phyloP scores from a whole-genome alignment of 2,113 vertebrate genomes.

The Todiramphus chloris region DNA sequence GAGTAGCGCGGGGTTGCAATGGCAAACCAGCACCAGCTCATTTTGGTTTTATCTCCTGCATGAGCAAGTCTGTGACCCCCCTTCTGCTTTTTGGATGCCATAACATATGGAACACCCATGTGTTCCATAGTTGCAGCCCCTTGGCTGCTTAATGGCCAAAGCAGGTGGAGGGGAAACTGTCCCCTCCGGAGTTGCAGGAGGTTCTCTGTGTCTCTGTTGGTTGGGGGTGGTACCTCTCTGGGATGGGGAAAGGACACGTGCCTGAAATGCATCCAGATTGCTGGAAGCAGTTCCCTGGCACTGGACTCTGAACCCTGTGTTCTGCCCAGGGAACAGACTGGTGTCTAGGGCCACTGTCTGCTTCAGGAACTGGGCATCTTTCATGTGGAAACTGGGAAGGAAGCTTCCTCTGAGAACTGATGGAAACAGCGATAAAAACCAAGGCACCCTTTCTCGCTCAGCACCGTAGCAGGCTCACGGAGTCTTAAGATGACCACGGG shows the following conservation, averaged over 20 bases:
- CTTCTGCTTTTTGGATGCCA: accelerated
- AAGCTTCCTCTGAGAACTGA: accelerated
- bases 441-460: background rate
- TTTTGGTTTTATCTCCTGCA: background rate
- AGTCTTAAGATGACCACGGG: accelerated
- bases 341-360: accelerated
- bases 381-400: accelerated
- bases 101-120: too few species aligned
- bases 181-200: background rate
- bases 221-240: background rate
- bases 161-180: background rate
- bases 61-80: background rate
- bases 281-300: background rate
- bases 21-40: accelerated
- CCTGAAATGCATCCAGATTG: accelerated
- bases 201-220: accelerated
- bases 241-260: background rate
- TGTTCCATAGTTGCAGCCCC: accelerated
- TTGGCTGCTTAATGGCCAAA: background rate
- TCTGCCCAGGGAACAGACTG: accelerated
- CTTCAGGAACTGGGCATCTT: background rate
- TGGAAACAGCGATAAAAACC: background rate
- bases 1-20: accelerated
- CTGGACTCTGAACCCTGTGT: accelerated
- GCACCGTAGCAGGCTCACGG: accelerated